Conservation (phyloP, 2,113 vertebrate genomes). For the Muscicapa adusta region DNA sequence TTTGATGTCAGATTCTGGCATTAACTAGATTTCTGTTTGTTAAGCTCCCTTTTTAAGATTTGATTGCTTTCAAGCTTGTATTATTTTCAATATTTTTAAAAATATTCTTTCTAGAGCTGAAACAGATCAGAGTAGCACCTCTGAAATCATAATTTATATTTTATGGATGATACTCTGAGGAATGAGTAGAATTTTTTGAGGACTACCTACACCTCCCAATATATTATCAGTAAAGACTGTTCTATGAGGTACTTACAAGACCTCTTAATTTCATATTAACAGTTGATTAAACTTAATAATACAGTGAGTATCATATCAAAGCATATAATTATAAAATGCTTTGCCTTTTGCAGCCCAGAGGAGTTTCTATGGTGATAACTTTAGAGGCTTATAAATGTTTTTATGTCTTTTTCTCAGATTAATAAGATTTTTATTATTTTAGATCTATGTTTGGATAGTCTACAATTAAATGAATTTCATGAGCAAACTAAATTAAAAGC, state of each 20-base stretch:
- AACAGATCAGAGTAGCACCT: not conserved
- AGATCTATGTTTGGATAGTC: not conserved
- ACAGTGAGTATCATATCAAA: constrained; percentile 1
- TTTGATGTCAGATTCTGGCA: not conserved
- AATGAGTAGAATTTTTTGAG: not conserved
- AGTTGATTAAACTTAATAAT: constrained; percentile 36
- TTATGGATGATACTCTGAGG: not conserved
- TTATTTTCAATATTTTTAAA: not conserved
- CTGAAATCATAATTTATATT: not conserved
- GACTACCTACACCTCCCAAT: not conserved
- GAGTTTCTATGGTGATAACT: constrained; percentile 19
- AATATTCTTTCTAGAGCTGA: not conserved
- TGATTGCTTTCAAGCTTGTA: not conserved
- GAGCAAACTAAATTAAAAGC: constrained; percentile 24
- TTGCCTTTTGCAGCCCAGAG: not conserved
- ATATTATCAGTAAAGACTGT: not conserved
- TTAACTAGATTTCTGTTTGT: not conserved
- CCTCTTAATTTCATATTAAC: not conserved
- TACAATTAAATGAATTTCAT: constrained; percentile 57
- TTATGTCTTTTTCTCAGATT: not conserved
- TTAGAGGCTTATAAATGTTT: not conserved
- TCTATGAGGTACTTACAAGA: not conserved
- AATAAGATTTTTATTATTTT: constrained; percentile 8
- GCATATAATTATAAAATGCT: not conserved
- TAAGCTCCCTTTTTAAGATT: not conserved